Percentiles rank a stretch among this genome's conserved stretches.
Evolutionary conservation across 2,113 vertebrate species (phyloP).

Genomic region (Rissa tridactyla): DNA sequence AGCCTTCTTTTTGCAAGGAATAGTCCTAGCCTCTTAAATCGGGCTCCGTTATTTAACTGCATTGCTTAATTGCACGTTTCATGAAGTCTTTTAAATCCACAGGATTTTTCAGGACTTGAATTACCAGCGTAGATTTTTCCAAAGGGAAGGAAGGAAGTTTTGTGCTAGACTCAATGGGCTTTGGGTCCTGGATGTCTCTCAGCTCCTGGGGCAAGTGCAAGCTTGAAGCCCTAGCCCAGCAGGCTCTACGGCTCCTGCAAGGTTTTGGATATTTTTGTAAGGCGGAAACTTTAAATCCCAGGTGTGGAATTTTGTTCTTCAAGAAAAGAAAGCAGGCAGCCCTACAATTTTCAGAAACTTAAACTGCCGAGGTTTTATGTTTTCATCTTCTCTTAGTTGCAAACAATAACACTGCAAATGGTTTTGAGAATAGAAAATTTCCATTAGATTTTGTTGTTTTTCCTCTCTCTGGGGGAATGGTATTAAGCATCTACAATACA

Average conservation of each 20-base stretch:
- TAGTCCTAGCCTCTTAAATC: not conserved
- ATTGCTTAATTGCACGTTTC: not conserved
- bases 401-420: not conserved
- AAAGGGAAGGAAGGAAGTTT: not conserved
- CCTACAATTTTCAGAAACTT: not conserved
- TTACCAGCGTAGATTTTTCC: not conserved
- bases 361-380: not conserved
- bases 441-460: not conserved
- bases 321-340: not conserved
- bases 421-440: not conserved
- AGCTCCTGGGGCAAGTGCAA: not conserved
- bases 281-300: not conserved
- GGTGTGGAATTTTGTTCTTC: not conserved
- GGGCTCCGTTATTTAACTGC: not conserved
- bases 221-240: not conserved
- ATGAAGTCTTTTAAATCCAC: not conserved
- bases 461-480: not conserved
- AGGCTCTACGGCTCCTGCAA: not conserved
- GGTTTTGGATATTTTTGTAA: not conserved
- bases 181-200: not conserved
- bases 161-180: not conserved
- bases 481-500: not conserved
- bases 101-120: not conserved
- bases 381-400: not conserved
- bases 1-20: not conserved